Evolutionary conservation across 2,113 vertebrate species (phyloP).

Genomic region (Ciconia maguari): DNA sequence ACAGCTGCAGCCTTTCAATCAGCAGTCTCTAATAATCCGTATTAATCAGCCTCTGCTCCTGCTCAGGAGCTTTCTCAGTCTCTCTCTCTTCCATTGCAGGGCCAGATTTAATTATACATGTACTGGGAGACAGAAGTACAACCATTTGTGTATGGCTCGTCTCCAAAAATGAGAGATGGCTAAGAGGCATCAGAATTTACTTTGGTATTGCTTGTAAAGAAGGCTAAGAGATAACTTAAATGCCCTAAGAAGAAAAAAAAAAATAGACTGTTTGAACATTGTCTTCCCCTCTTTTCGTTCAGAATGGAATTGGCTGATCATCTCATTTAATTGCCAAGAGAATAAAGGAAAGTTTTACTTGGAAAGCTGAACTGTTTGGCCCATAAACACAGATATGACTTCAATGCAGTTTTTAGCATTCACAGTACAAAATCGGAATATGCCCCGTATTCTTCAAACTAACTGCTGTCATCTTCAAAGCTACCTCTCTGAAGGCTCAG

Average conservation of each 20-base stretch:
- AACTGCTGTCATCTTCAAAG: constrained; percentile 36
- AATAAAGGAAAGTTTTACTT: constrained; percentile 14
- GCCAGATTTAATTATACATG: not conserved
- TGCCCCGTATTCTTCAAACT: not conserved
- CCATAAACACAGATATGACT: not conserved
- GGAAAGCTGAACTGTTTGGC: not conserved
- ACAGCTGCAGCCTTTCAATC: constrained; percentile 22
- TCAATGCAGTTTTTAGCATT: not conserved
- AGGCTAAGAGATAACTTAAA: not conserved
- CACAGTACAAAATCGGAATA: not conserved
- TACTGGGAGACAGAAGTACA: not conserved
- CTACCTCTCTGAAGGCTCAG: not conserved
- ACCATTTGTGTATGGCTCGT: not conserved
- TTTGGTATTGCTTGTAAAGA: not conserved
- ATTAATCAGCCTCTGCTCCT: constrained; percentile 33
- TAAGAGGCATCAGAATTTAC: constrained; percentile 8
- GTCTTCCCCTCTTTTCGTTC: not conserved
- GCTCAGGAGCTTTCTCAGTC: not conserved
- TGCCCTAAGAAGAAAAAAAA: not conserved
- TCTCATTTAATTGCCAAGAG: not conserved
- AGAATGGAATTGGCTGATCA: not conserved
- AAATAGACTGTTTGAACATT: not conserved
- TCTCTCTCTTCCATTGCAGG: not conserved
- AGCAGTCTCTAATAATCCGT: constrained; percentile 2
- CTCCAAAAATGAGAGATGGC: not conserved